Evolutionary conservation across 2,113 vertebrate genomes (phyloP), one percentile per base, ranked within the genome.

Genomic region (Agelaius phoeniceus): DNA sequence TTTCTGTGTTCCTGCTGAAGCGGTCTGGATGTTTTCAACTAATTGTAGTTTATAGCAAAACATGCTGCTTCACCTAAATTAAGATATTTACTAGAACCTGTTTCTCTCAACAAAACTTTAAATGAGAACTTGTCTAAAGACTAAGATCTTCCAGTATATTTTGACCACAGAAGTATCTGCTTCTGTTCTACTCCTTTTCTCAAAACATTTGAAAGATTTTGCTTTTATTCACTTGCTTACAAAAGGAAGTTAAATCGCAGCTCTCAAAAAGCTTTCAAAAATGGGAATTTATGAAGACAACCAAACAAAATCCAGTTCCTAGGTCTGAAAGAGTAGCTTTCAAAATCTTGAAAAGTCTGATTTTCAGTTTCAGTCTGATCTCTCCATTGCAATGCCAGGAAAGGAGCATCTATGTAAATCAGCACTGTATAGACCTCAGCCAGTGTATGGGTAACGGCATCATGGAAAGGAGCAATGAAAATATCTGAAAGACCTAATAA

Each of bases 1-100:
- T 94, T 95, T 93, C 26, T 81, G 20, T 39, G 39, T 35, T 95
- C 61, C 90, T 83, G 79, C 41, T 92, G 63, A 81, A 86, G 85
- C 15, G 2, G 48, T 35, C 65, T 4, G 5, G 79, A 75, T 13
- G 11, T 81, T 94, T 92, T 88, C 49, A 74, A 22, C 68, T 90
- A 78, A 92, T 86, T 37, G 52, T 19, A 75, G 28, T 52, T 93
- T 77, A 74, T 31, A 71, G 26, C 57, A 88, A 88, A 92, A 96
- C 78, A 33, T 46, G 76, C 88, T 83, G 67, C 49, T 92, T 94
- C 57, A 82, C 41, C 80, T 90, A 86, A 95, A 83, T 52, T 43
- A 58, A 78, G 63, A 44, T 23, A 75, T 74, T 84, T 74, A 62
- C 54, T 73, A 67, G 59, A 94, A 95, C 62, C 33, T 58, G 11